Base-by-base conservation (phyloP, 1,140 invertebrate genomes). In the Pachyrhynchus sulphureomaculatus region DNA sequence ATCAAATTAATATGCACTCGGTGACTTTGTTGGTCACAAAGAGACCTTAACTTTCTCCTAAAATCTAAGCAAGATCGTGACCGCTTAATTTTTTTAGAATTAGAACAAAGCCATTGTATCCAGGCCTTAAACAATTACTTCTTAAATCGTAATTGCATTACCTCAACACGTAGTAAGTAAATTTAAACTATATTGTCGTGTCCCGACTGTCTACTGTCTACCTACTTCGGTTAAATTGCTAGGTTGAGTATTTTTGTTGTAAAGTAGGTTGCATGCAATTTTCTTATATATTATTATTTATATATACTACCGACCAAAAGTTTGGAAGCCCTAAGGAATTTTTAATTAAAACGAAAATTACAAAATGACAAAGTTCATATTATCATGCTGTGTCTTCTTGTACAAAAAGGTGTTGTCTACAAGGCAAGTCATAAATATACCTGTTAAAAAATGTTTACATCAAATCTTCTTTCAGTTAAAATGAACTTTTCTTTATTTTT, bases 121-220 rank as follows among this genome's bases (percentile, higher is more conserved):
- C 42, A 24, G 33, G 17, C 36, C 18, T 37, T 37, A 51, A 51
- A 51, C 48, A 51, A 51, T 51, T 51, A 51, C 48, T 51, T 29
- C 18, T 51, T 37, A 36, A 51, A 48, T 33, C 17, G 26, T 48
- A 17, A 26, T 10, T 24, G 24, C 45, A 48, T 48, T 26, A 32
- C 13, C 13, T n/a, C 45, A n/a, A 48, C 29, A 29, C 32, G 13
- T 24, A 29, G 45, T 32, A 48, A 48, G 26, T 24, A 48, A 48
- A 32, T 48, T 48, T 48, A 32, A 48, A 51, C 48, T n/a, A 33
- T 23, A 37, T 15, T 15, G 48, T 51, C 48, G 48, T 51, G 48
- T 24, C 17, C 45, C 13, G 5, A 18, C 24, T 48, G 45, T 48
- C 45, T 15, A 24, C 23, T 48, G 13, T 29, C 45, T 21, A 48